Base-by-base conservation (phyloP, 2,888 invertebrate species). In the Nomada goodeniana region DNA sequence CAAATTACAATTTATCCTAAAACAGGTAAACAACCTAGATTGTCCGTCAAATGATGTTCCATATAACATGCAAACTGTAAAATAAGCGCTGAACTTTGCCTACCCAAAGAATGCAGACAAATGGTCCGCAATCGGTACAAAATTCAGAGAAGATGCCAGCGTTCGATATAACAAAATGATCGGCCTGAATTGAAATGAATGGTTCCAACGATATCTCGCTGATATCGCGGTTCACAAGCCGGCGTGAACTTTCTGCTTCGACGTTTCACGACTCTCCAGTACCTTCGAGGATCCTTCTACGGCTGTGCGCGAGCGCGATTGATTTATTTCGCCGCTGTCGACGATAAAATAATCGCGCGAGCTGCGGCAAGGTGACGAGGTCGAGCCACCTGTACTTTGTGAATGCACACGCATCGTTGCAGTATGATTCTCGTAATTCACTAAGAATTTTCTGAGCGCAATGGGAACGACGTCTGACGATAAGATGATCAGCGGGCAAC, bases 401-500 rank as follows among this genome's bases (percentile, higher is more conserved):
- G 55, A 47, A 72, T 72, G 53, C 44, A 52, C 71, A 71, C 65
- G 64, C 75, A 71, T 29, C 72, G n/a, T 15, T 60, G 80, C 52
- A 70, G 59, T 70, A 61, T 63, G 50, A 13, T 76, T 29, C 73
- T 71, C 77, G 71, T 82, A 78, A 82, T 76, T 86, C 74, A 78
- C 65, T 50, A 65, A 52, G 55, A 44, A 65, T 73, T 60, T 76
- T 53, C 23, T 60, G 53, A 59, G 2, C 47, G 50, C 2, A 29
- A 60, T 65, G 50, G 11, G 65, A 69, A 69, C 57, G 76, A 80
- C 70, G 72, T 64, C 53, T 29, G 18, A 2, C 60, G 82, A 85
- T 87, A 80, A 87, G 80, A 84, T 76, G 78, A 82, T 85, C 85
- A 70, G 67, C 68, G 52, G 15, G 11, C n/a, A 85, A 52, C 78